Conservation (phyloP, 1,140 invertebrate genomes). For the Drosophila trapezifrons region DNA sequence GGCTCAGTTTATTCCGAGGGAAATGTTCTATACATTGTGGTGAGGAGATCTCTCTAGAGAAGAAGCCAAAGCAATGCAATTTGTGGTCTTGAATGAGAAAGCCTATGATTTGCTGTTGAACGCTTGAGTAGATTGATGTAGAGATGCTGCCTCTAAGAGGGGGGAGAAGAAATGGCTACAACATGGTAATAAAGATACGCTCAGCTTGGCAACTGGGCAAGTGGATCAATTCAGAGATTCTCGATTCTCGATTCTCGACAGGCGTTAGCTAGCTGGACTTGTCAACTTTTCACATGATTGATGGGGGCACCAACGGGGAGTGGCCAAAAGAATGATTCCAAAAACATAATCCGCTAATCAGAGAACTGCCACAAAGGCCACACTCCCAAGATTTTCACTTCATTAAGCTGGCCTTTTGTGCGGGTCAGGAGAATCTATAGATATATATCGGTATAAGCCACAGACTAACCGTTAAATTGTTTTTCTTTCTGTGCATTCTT, state of each 20-base stretch:
- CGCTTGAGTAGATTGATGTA: slow-evolving; percentile 32
- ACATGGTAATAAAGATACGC: slow-evolving; percentile 44
- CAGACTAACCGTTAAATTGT: slow-evolving; percentile 65
- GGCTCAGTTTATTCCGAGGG: slow-evolving; percentile 6
- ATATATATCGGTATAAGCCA: slow-evolving; percentile 14
- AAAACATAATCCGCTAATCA: slow-evolving; percentile 29
- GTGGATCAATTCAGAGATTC: slow-evolving; percentile 28
- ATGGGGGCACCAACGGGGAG: slow-evolving; percentile 1
- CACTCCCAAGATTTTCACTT: slow-evolving; percentile 53
- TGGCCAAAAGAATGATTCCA: slow-evolving; percentile 11
- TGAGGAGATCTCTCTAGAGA: not conserved
- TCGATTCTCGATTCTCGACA: slow-evolving; percentile 7
- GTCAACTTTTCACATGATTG: slow-evolving; percentile 34
- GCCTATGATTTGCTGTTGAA: slow-evolving; percentile 25
- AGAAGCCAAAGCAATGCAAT: slow-evolving; percentile 58
- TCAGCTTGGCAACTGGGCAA: slow-evolving; percentile 46
- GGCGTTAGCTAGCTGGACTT: slow-evolving; percentile 16
- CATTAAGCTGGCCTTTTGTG: slow-evolving; percentile 55
- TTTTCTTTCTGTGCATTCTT: slow-evolving; percentile 52
- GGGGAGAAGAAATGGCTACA: slow-evolving; percentile 5
- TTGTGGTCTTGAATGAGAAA: slow-evolving; percentile 48
- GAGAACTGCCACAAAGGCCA: slow-evolving; percentile 23
- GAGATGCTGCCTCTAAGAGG: slow-evolving; percentile 13
- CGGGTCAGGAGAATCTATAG: not conserved
- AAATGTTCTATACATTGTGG: slow-evolving; percentile 15